Percentiles rank a stretch among this genome's conserved stretches.
phyloP scores from a whole-genome alignment of 2,888 invertebrate genomes.

The Iselma pallidipennis region DNA sequence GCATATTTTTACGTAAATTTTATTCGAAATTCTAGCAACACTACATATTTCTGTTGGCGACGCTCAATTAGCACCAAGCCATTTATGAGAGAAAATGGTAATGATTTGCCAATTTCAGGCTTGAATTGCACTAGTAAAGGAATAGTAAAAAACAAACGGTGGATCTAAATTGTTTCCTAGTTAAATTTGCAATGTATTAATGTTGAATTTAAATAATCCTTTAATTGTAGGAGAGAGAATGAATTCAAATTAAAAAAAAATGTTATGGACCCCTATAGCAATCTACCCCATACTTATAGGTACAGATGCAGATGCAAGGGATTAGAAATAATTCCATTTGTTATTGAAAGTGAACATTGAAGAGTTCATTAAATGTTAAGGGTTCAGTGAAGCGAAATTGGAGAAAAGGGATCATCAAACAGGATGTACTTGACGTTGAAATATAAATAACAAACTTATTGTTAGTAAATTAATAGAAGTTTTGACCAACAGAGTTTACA shows the following conservation, averaged over 20 bases:
- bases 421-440: constrained; percentile 14
- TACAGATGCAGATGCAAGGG: constrained; percentile 29
- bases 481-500: neutral
- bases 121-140: neutral
- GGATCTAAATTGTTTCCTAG: neutral
- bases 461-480: constrained; percentile 6
- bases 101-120: too few relatives aligned
- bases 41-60: too few relatives aligned
- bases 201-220: neutral
- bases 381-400: constrained; percentile 24
- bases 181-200: neutral
- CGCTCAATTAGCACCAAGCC: too few relatives aligned
- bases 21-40: too few relatives aligned
- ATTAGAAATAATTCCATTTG: constrained; percentile 39
- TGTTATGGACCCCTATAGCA: constrained; percentile 22
- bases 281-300: constrained; percentile 9
- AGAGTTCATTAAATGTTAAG: constrained; percentile 40
- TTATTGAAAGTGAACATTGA: constrained; percentile 34
- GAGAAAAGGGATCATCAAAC: constrained; percentile 17
- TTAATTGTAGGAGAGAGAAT: too few relatives aligned
- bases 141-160: neutral
- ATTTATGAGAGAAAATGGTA: too few relatives aligned
- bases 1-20: constrained; percentile 26
- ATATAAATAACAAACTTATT: constrained; percentile 6
- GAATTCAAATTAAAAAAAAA: constrained; percentile 20